These are phyloP conservation scores for Microdon myrmicae DNA, from an alignment of 2,888 invertebrate species.

Conservation along the genomic window DNA sequence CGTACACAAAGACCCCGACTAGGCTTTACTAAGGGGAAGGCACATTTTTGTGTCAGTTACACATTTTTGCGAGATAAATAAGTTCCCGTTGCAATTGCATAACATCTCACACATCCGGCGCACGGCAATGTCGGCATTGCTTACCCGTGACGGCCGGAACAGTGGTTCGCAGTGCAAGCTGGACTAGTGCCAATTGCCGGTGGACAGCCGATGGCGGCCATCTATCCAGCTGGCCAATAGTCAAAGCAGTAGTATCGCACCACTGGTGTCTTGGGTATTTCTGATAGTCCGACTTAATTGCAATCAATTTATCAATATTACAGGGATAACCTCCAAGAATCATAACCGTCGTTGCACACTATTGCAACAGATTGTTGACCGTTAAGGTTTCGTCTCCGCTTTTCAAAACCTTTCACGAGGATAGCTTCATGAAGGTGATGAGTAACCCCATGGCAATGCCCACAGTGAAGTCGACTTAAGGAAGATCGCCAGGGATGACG, in stretches of 20 bases:
- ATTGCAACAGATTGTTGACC: constrained; percentile 27
- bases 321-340: constrained; percentile 52
- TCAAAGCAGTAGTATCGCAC: constrained; percentile 13
- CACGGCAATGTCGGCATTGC: constrained; percentile 22
- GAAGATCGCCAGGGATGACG: constrained; percentile 19
- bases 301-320: constrained; percentile 51
- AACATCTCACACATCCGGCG: constrained; percentile 52
- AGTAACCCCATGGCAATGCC: not conserved
- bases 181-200: too few relatives aligned
- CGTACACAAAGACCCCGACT: constrained; percentile 2
- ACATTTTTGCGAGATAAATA: constrained; percentile 51
- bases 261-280: too few relatives aligned
- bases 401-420: constrained; percentile 25
- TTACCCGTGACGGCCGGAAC: too few relatives aligned
- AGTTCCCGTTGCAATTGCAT: constrained; percentile 49
- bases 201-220: too few relatives aligned
- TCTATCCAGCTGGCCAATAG: constrained; percentile 12
- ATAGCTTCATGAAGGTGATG: constrained; percentile 10
- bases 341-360: constrained; percentile 42
- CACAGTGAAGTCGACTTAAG: constrained; percentile 3
- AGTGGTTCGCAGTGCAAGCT: too few relatives aligned
- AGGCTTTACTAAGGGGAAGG: constrained; percentile 7
- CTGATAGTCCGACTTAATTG: constrained; percentile 46
- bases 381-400: constrained; percentile 35
- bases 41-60: constrained; percentile 52